Conservation (phyloP, 1,140 invertebrate genomes). For the Scaptomyza montana region DNA sequence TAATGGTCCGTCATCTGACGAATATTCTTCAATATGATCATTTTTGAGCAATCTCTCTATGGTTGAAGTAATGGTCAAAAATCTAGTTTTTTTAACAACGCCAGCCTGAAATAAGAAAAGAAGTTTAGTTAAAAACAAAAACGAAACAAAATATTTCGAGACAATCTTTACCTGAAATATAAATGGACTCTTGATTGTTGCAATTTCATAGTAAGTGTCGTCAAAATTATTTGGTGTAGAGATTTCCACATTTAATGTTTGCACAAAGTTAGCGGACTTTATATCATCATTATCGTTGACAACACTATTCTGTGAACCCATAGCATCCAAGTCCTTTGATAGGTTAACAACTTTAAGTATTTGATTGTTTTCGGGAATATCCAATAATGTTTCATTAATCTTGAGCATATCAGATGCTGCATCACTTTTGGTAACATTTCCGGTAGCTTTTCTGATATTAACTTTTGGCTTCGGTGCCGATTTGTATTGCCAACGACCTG, state of each 20-base stretch:
- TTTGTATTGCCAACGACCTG: slow-evolving; percentile 94
- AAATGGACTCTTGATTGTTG: slow-evolving; percentile 94
- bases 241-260: slow-evolving; percentile 93
- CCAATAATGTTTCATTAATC: slow-evolving; percentile 40
- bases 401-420: slow-evolving; percentile 32
- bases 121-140: neutral
- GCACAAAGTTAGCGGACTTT: slow-evolving; percentile 86
- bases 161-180: slow-evolving; percentile 89
- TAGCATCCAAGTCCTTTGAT: slow-evolving; percentile 87
- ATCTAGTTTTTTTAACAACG: slow-evolving; percentile 93
- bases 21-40: slow-evolving; percentile 85
- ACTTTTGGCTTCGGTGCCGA: slow-evolving; percentile 93
- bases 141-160: too few relatives aligned
- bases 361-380: slow-evolving; percentile 34
- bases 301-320: slow-evolving; percentile 87
- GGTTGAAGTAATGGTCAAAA: slow-evolving; percentile 92
- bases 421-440: slow-evolving; percentile 23
- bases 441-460: slow-evolving; percentile 87
- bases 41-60: slow-evolving; percentile 89
- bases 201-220: slow-evolving; percentile 93
- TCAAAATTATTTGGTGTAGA: slow-evolving; percentile 92
- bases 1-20: slow-evolving; percentile 87
- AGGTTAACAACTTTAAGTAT: slow-evolving; percentile 45
- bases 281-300: slow-evolving; percentile 86
- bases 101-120: slow-evolving; percentile 88